Evolutionary conservation across 2,113 vertebrate species (phyloP).

Genomic region (Astur gentilis): DNA sequence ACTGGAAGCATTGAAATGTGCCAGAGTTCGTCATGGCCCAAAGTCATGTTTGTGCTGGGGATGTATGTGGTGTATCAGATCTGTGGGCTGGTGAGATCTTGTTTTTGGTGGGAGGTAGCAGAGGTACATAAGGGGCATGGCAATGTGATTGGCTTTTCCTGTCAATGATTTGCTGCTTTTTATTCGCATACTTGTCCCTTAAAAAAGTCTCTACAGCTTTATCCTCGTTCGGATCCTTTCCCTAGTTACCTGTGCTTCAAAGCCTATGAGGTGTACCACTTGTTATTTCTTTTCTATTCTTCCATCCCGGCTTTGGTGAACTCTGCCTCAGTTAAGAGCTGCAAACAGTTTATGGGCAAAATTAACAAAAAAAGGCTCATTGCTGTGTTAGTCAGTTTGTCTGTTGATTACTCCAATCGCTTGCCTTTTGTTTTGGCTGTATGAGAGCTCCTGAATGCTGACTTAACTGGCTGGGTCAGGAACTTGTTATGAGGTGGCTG

Average conservation of each 20-base stretch:
- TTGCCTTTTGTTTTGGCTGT: not conserved
- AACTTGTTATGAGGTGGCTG: not conserved
- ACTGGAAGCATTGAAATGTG: not conserved
- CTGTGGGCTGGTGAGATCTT: not conserved
- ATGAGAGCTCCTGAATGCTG: not conserved
- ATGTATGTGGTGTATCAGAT: not conserved
- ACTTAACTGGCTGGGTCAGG: not conserved
- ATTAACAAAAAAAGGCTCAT: not conserved
- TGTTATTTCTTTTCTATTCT: not conserved
- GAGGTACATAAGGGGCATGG: not conserved
- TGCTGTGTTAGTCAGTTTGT: not conserved
- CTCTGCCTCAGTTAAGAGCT: not conserved
- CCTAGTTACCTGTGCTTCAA: not conserved
- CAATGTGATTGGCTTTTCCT: not conserved
- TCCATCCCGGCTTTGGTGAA: not conserved
- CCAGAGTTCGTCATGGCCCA: not conserved
- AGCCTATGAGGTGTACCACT: not conserved
- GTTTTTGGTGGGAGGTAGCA: not conserved
- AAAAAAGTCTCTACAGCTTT: not conserved
- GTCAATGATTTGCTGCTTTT: not conserved
- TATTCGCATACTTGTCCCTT: not conserved
- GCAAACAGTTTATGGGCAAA: not conserved
- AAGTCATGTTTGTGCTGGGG: not conserved
- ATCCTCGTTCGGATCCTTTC: not conserved
- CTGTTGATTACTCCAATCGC: not conserved